A percentile compares a stretch with the other conserved stretches of the same genome.
Conservation (phyloP, 2,113 vertebrate genomes). For the Eptesicus fuscus region DNA sequence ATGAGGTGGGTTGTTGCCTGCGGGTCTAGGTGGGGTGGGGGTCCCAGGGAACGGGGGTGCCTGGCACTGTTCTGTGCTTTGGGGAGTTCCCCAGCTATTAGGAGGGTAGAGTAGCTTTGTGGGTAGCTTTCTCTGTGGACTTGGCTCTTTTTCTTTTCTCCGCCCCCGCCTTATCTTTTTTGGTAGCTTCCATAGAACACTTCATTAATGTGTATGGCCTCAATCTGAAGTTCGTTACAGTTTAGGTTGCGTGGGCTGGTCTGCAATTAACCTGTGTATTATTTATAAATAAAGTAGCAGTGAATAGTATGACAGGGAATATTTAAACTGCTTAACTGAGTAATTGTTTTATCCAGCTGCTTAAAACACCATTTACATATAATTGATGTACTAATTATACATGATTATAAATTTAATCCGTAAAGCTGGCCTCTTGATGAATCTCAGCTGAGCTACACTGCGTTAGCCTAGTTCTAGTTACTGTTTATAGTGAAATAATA, state of each 20-base stretch:
- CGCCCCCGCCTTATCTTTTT: background rate
- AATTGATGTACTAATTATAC: conserved; percentile 64
- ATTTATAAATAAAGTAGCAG: conserved; percentile 56
- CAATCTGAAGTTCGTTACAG: background rate
- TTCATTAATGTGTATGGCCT: conserved; percentile 42
- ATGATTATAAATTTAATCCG: conserved; percentile 62
- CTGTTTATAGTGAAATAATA: conserved; percentile 23
- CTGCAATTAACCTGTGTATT: conserved; percentile 67
- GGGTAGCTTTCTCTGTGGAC: background rate
- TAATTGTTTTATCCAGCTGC: conserved; percentile 60
- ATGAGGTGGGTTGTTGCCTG: background rate
- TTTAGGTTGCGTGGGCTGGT: conserved; percentile 20
- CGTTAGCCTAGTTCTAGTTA: background rate
- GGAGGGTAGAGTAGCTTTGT: background rate
- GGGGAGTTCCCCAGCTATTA: background rate
- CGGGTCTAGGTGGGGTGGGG: background rate
- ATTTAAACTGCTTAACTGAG: conserved; percentile 54
- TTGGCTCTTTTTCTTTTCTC: background rate
- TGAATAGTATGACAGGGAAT: conserved; percentile 45
- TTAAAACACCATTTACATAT: conserved; percentile 61
- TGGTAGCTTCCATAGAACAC: background rate
- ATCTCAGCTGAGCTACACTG: background rate
- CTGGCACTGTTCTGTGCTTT: background rate
- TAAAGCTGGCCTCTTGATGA: conserved; percentile 39
- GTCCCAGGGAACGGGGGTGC: background rate